A percentile compares a stretch with the other conserved stretches of the same genome.
Conservation (phyloP, 2,888 invertebrate species). For the Drosophila bunnanda region DNA sequence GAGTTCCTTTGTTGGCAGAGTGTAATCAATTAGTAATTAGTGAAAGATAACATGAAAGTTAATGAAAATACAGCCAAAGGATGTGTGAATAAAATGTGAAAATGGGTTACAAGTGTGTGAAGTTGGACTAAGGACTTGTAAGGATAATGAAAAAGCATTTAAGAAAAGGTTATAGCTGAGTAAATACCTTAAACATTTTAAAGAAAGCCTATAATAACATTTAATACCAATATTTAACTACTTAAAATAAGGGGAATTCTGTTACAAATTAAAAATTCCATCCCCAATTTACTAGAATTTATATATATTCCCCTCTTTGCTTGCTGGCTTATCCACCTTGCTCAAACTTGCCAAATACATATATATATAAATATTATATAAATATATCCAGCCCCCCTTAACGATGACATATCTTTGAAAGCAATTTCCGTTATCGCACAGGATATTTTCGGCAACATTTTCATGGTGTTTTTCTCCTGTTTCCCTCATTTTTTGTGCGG, state of each 20-base stretch:
- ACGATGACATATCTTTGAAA: conserved; percentile 28
- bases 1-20: conserved; percentile 7
- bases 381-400: not conserved
- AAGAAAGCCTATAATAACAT: not conserved
- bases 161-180: too few relatives aligned
- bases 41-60: conserved; percentile 8
- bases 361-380: too few relatives aligned
- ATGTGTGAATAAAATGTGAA: not conserved
- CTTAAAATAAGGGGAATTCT: too few relatives aligned
- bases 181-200: not conserved
- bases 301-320: not conserved
- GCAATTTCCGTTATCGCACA: conserved; percentile 44
- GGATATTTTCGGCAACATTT: conserved; percentile 44
- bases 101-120: not conserved
- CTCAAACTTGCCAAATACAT: conserved; percentile 8
- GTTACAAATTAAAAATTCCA: not conserved
- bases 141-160: too few relatives aligned
- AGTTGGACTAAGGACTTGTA: not conserved
- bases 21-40: conserved; percentile 40
- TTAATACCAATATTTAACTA: too few relatives aligned
- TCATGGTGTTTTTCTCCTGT: not conserved
- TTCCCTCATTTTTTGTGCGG: not conserved
- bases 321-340: conserved; percentile 24
- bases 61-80: not conserved
- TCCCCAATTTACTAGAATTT: not conserved